phyloP scores from a whole-genome alignment of 2,888 invertebrate species.

The Seira musarum region DNA sequence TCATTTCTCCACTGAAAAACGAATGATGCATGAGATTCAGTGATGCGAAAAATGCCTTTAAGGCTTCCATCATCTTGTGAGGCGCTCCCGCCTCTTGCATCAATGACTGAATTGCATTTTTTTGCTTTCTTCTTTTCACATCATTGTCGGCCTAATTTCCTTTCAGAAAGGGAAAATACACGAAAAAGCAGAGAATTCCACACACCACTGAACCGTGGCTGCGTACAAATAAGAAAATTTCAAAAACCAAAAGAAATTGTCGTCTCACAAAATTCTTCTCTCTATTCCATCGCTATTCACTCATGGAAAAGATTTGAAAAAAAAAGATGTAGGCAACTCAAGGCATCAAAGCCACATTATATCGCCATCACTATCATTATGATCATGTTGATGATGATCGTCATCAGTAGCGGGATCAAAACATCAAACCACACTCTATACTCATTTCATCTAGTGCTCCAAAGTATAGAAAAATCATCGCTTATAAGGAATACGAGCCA shows the following conservation, averaged over 20 bases:
- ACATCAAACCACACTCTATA: too few relatives aligned
- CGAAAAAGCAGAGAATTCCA: conserved; percentile 9
- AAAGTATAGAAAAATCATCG: too few relatives aligned
- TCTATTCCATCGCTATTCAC: too few relatives aligned
- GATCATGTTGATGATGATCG: too few relatives aligned
- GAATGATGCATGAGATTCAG: conserved; percentile 37
- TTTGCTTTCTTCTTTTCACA: conserved; percentile 15
- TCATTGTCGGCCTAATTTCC: conserved; percentile 53
- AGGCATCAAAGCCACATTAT: conserved; percentile 49
- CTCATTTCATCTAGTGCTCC: too few relatives aligned
- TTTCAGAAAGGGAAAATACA: conserved; percentile 19
- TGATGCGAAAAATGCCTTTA: conserved; percentile 42
- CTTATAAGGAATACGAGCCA: too few relatives aligned
- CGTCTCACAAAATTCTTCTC: neutral
- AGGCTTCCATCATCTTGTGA: conserved; percentile 1
- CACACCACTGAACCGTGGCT: too few relatives aligned
- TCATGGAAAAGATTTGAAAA: too few relatives aligned
- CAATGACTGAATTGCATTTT: neutral
- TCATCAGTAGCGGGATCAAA: too few relatives aligned
- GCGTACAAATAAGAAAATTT: neutral
- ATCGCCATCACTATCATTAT: conserved; percentile 27
- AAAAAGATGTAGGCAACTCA: conserved; percentile 10
- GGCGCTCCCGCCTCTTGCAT: neutral
- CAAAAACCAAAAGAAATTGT: neutral
- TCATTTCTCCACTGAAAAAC: too few relatives aligned